Evolutionary conservation across 2,113 vertebrate genomes (phyloP).

Genomic region (Zosterops japonicus): DNA sequence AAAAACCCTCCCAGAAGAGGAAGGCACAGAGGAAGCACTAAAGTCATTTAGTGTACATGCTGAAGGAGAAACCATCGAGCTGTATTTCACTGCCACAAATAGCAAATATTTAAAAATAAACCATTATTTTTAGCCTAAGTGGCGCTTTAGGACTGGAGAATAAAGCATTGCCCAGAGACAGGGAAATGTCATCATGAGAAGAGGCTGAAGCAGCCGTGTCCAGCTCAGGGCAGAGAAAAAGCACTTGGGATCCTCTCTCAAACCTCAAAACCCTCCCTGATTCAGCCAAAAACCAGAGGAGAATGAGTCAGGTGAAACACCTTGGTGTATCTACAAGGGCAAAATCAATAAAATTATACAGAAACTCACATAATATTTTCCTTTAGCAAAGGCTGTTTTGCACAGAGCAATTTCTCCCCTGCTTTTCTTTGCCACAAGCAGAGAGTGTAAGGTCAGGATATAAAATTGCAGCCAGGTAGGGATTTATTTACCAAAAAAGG

Average conservation of each 20-base stretch:
- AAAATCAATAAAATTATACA: neutral
- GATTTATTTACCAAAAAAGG: neutral
- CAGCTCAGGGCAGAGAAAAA: neutral
- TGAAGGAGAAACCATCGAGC: neutral
- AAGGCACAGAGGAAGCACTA: neutral
- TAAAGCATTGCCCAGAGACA: neutral
- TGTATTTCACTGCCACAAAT: neutral
- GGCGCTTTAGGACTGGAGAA: neutral
- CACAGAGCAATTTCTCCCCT: neutral
- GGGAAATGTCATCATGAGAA: neutral
- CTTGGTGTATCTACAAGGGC: neutral
- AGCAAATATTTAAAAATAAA: slow-evolving; percentile 2
- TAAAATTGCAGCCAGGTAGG: neutral
- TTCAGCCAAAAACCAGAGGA: neutral
- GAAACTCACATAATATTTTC: accelerated
- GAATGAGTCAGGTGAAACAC: neutral
- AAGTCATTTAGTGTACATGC: neutral
- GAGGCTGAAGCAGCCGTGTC: accelerated
- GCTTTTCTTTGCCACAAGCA: neutral
- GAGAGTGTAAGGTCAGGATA: neutral
- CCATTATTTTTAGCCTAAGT: neutral
- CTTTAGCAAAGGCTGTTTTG: neutral
- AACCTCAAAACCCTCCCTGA: neutral
- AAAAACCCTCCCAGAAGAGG: neutral
- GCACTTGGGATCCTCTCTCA: neutral